These are phyloP conservation scores for Mesorhabditis belari DNA, from an alignment of 2,888 invertebrate genomes.

Conservation along the genomic window DNA sequence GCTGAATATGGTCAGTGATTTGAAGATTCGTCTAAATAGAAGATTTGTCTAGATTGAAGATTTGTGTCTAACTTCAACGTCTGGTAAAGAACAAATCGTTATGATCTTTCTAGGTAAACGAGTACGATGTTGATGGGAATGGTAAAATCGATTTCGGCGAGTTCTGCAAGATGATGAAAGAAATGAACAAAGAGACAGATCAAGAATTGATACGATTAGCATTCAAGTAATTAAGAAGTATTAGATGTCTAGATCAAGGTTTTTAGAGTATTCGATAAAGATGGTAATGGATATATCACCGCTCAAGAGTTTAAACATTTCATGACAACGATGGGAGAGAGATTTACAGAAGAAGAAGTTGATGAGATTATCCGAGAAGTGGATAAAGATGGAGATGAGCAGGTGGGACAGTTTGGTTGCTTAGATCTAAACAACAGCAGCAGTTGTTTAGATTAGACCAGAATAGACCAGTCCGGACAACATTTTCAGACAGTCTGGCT, in stretches of 20 bases:
- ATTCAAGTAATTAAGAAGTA: conserved; percentile 41
- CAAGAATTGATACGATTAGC: conserved; percentile 52
- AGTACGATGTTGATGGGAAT: conserved; percentile 53
- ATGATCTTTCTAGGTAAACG: conserved; percentile 29
- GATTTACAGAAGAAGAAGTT: conserved; percentile 53
- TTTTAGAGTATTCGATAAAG: conserved; percentile 52
- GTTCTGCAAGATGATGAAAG: conserved; percentile 53
- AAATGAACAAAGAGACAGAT: conserved; percentile 54
- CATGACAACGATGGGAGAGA: conserved; percentile 50
- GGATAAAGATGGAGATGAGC: conserved; percentile 52
- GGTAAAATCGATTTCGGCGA: conserved; percentile 53
- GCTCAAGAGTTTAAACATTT: conserved; percentile 53
- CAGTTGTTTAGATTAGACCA: background rate
- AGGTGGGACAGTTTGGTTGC: conserved; percentile 21
- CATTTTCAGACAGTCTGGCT: too few relatives aligned
- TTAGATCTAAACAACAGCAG: background rate
- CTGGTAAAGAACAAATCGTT: background rate
- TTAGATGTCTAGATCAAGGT: background rate
- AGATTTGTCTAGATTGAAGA: background rate
- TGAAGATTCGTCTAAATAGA: conserved; percentile 7
- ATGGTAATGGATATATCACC: conserved; percentile 53
- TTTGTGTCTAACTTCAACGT: conserved; percentile 11
- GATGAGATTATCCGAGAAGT: conserved; percentile 53
- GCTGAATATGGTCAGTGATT: conserved; percentile 42
- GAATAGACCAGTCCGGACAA: too few relatives aligned